phyloP scores from a whole-genome alignment of 35 echinoderm and acorn worm species.

The Amphiura filiformis region DNA sequence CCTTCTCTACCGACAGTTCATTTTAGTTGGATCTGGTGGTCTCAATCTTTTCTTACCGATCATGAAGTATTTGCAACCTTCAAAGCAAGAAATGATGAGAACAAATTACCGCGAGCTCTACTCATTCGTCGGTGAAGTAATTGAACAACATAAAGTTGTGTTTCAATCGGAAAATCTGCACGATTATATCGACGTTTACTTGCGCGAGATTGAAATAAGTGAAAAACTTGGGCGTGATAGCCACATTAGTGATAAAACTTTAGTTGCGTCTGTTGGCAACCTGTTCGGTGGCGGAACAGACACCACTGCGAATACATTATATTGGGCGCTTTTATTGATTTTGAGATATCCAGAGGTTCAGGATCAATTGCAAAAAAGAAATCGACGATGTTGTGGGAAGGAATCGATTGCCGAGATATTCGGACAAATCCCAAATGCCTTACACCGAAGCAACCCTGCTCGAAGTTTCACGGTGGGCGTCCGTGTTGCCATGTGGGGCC shows the following conservation, averaged over 20 bases:
- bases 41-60: slow-evolving; percentile 7
- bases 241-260: neutral
- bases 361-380: slow-evolving; percentile 50
- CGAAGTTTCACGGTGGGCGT: slow-evolving; percentile 50
- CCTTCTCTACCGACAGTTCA: slow-evolving; percentile 10
- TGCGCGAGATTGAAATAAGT: slow-evolving; percentile 43
- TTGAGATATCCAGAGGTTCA: slow-evolving; percentile 62
- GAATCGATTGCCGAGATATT: slow-evolving; percentile 29
- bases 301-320: slow-evolving; percentile 52
- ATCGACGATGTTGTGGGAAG: slow-evolving; percentile 75
- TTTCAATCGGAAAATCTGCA: slow-evolving; percentile 52
- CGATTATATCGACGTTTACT: slow-evolving; percentile 84
- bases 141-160: slow-evolving; percentile 47
- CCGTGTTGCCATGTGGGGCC: slow-evolving; percentile 27
- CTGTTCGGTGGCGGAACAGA: slow-evolving; percentile 37
- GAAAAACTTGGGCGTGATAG: neutral
- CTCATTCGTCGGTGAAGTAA: neutral
- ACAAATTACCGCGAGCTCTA: slow-evolving; percentile 8
- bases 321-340: slow-evolving; percentile 61
- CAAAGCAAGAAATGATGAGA: neutral
- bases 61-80: slow-evolving; percentile 21
- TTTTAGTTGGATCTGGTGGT: slow-evolving; percentile 15
- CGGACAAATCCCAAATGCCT: slow-evolving; percentile 50
- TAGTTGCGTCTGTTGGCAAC: neutral
- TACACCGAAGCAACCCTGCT: slow-evolving; percentile 60